Conservation (phyloP, 2,113 vertebrate genomes). For the Prinia subflava region DNA sequence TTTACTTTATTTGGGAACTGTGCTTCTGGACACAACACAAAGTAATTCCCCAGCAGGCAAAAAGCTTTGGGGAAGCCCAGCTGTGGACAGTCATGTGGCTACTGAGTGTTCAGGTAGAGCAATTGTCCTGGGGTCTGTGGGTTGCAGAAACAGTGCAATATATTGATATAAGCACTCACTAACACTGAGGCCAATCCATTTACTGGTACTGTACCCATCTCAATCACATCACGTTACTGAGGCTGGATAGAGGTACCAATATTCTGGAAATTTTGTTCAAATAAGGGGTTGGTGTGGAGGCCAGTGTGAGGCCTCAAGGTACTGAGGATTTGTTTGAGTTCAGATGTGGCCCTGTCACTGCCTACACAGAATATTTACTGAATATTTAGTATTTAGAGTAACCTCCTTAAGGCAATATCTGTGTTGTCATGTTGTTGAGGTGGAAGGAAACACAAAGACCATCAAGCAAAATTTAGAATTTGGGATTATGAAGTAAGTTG, state of each 20-base stretch:
- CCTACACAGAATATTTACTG: neutral
- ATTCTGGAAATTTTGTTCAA: neutral
- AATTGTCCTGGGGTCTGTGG: neutral
- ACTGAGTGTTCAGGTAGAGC: neutral
- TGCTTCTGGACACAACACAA: neutral
- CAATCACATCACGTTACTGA: neutral
- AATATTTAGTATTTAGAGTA: too few species aligned
- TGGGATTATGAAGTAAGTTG: neutral
- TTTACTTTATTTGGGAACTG: neutral
- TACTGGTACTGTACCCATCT: neutral
- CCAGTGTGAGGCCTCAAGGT: neutral
- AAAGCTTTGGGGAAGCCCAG: neutral
- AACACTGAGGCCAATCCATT: neutral
- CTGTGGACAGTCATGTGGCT: neutral
- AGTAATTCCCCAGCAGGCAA: neutral
- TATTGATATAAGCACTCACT: neutral
- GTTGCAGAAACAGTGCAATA: neutral
- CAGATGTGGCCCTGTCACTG: neutral
- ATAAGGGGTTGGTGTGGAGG: neutral
- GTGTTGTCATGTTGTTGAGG: neutral
- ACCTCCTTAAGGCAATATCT: neutral
- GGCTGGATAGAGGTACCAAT: neutral
- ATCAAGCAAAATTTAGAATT: neutral
- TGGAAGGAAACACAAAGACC: neutral
- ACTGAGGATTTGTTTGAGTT: neutral